Percentiles rank a stretch among this genome's conserved stretches.
Conservation (phyloP, 1,140 invertebrate species). For the Phymastichus coffea region DNA sequence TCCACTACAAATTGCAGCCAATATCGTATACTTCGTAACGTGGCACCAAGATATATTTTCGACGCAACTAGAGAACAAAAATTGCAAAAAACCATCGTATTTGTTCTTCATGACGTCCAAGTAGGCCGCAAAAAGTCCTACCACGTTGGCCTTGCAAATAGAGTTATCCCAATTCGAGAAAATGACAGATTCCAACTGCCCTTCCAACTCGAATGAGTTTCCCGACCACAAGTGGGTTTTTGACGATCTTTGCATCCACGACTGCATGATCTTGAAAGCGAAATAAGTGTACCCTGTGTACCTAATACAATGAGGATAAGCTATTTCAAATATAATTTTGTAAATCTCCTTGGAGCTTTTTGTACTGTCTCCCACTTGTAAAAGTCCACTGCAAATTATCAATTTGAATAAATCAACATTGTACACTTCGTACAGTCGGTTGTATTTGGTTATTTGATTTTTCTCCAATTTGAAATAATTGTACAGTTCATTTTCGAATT, state of each 20-base stretch:
- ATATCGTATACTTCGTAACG: conserved; percentile 43
- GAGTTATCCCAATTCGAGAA: conserved; percentile 38
- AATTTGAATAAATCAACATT: conserved; percentile 41
- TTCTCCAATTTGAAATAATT: background rate
- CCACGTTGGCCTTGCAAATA: conserved; percentile 26
- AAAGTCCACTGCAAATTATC: conserved; percentile 39
- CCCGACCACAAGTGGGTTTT: conserved; percentile 37
- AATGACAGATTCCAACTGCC: conserved; percentile 41
- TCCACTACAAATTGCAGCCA: conserved; percentile 40
- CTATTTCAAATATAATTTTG: conserved; percentile 33
- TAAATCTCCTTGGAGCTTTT: conserved; percentile 28
- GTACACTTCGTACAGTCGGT: conserved; percentile 23
- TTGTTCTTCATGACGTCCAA: conserved; percentile 43
- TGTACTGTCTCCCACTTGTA: conserved; percentile 36
- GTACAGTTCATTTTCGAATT: conserved; percentile 12
- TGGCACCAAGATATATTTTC: conserved; percentile 45
- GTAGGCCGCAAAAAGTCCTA: conserved; percentile 35
- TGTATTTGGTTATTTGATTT: conserved; percentile 24
- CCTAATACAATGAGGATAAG: conserved; percentile 37
- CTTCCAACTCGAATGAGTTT: conserved; percentile 30
- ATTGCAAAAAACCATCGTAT: conserved; percentile 37
- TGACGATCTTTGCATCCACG: conserved; percentile 38
- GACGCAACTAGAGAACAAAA: conserved; percentile 34
- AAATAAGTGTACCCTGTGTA: conserved; percentile 47
- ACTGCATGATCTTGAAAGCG: conserved; percentile 42